These are phyloP conservation scores for Coleophora flavipennella DNA, from an alignment of 2,888 invertebrate species.

Conservation along the genomic window DNA sequence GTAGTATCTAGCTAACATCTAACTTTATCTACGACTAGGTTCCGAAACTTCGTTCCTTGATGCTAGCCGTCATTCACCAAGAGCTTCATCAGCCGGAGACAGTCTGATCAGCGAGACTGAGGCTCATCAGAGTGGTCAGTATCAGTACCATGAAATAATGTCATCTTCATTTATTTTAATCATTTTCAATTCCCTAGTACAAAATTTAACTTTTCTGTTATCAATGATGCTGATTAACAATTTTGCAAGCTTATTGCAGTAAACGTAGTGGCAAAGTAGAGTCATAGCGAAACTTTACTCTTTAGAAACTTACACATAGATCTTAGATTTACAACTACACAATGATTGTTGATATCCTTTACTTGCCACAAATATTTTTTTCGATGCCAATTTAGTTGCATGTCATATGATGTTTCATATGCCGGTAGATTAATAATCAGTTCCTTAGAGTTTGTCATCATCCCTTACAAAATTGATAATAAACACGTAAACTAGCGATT, in stretches of 20 bases:
- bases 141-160: slow-evolving; percentile 7
- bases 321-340: slow-evolving; percentile 21
- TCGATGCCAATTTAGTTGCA: slow-evolving; percentile 50
- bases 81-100: slow-evolving; percentile 63
- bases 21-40: slow-evolving; percentile 42
- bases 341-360: slow-evolving; percentile 41
- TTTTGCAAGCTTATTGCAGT: slow-evolving; percentile 44
- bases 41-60: slow-evolving; percentile 66
- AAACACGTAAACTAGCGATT: slow-evolving; percentile 13
- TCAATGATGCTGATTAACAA: too few relatives aligned
- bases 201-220: too few relatives aligned
- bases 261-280: slow-evolving; percentile 68
- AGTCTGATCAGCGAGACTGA: slow-evolving; percentile 63
- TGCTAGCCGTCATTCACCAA: slow-evolving; percentile 57
- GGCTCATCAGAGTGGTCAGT: slow-evolving; percentile 68
- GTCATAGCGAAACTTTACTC: slow-evolving; percentile 72
- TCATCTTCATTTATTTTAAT: too few relatives aligned
- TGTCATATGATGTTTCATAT: slow-evolving; percentile 28
- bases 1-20: slow-evolving; percentile 35
- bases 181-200: too few relatives aligned
- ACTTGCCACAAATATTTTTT: slow-evolving; percentile 59
- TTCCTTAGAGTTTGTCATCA: too few relatives aligned
- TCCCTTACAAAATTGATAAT: background rate
- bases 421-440: slow-evolving; percentile 2
- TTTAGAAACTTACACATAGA: too few relatives aligned